Base-by-base conservation (phyloP, 1,140 invertebrate genomes). In the Bombus waltoni region DNA sequence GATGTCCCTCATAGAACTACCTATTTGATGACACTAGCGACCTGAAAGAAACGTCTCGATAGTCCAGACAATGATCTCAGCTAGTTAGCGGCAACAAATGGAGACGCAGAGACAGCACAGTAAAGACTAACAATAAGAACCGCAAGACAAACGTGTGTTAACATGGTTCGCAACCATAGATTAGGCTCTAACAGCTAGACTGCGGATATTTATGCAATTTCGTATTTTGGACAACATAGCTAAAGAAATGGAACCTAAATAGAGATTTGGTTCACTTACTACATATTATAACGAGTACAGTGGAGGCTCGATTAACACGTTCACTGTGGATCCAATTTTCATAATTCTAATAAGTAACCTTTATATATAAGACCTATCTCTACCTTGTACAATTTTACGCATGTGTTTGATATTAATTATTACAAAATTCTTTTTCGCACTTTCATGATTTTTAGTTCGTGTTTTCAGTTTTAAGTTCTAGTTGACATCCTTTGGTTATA, bases 131-230 rank as follows among this genome's bases (percentile, higher is more conserved):
- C 68, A 62, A 81, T 75, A 59, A 79, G 32, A 79, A 83, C 65
- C 81, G 44, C 62, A 59, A 40, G 35, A 68, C 62, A 77, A 72
- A 80, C 83, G 40, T 84, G 18, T 53, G 32, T 42, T 71, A 78
- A 70, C 28, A 57, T 77, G n/a, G 40, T 70, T 83, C 28, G 81
- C 88, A 89, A 87, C 40, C 88, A 71, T 78, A 82, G 59, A 73
- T 72, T 72, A 59, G 76, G 70, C 71, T 42, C 42, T 83, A 70
- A 53, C 77, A 81, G 42, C 57, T 62, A 62, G 59, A n/a, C 59
- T 62, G 59, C 59, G 28, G 59, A 62, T 62, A n/a, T n/a, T 62
- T 62, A n/a, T n/a, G 59, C 59, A 62, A n/a, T 62, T 62, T 62
- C 10, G 3, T 62, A 62, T 3, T 62, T 62, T 62, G 11, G 11